Percentiles rank a stretch among this genome's conserved stretches.
These are phyloP conservation scores for Spilarctia lutea DNA, from an alignment of 2,888 invertebrate genomes.

Conservation along the genomic window DNA sequence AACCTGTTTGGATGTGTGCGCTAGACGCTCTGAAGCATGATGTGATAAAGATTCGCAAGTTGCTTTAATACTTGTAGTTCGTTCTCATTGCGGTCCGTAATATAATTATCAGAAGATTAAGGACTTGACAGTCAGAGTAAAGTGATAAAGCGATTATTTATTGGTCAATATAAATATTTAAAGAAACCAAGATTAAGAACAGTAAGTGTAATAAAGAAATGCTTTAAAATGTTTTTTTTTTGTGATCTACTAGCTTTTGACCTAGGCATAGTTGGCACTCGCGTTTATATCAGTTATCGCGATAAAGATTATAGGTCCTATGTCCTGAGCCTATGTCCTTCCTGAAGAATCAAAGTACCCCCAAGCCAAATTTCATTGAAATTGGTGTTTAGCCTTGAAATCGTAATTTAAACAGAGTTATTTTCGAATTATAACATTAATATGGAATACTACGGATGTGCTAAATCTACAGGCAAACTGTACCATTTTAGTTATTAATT, in stretches of 20 bases:
- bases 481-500: neutral
- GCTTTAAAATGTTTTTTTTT: neutral
- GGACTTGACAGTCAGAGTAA: neutral
- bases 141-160: neutral
- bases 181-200: neutral
- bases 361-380: too few relatives aligned
- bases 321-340: too few relatives aligned
- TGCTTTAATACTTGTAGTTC: neutral
- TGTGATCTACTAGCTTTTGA: too few relatives aligned
- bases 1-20: neutral
- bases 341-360: too few relatives aligned
- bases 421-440: too few relatives aligned
- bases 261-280: too few relatives aligned
- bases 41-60: neutral
- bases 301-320: too few relatives aligned
- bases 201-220: neutral
- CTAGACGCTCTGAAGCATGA: neutral
- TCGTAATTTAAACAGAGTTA: too few relatives aligned
- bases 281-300: too few relatives aligned
- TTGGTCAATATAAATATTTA: neutral
- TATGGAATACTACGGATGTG: too few relatives aligned
- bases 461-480: too few relatives aligned
- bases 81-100: neutral
- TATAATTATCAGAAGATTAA: neutral
- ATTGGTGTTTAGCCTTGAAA: too few relatives aligned